Base-by-base conservation (phyloP, 2,888 invertebrate genomes). In the Druceiella hillmani region DNA sequence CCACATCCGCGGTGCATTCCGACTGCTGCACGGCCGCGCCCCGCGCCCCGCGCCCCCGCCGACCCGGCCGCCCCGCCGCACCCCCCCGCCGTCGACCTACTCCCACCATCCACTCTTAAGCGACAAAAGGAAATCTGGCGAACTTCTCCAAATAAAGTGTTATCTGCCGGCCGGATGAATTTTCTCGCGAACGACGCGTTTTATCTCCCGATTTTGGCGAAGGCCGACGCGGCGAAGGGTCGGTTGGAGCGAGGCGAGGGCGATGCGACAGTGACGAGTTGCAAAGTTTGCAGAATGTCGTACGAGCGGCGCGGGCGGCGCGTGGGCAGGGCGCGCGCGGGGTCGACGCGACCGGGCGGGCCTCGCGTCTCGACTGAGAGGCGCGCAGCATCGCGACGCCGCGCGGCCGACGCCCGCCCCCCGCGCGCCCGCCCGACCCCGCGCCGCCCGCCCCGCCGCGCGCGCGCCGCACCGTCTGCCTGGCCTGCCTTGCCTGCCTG, bases 281-380 rank as follows among this genome's bases (percentile, higher is more conserved):
- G n/a, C n/a, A 9, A 27, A 5, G 7, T 11, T 27, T 27, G 3
- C 3, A 27, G 27, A 27, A 27, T 11, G 10, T n/a, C 44, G 40
- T n/a, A 38, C 42, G 59, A 57, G 56, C 54, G 60, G 10, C 36
- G 40, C 37, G 39, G 45, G 45, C 44, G 47, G 41, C 39, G 41
- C 59, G 62, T 58, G 66, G 65, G 64, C 61, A 58, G 64, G 64
- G 64, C 62, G 65, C 63, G 62, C 56, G 58, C 55, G 53, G 55
- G 40, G 52, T 33, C 56, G 57, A 63, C 61, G 58, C 62, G 69
- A 68, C 71, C 73, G 74, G 69, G 70, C 70, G 72, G 68, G 64
- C 62, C 64, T 66, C 68, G 68, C 69, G 68, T 66, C 77, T 78
- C 77, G 75, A 78, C 78, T 78, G 77, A 76, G 75, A 75, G 70